Base-by-base conservation (phyloP, 2,888 invertebrate genomes). In the Platynereis dumerilii region DNA sequence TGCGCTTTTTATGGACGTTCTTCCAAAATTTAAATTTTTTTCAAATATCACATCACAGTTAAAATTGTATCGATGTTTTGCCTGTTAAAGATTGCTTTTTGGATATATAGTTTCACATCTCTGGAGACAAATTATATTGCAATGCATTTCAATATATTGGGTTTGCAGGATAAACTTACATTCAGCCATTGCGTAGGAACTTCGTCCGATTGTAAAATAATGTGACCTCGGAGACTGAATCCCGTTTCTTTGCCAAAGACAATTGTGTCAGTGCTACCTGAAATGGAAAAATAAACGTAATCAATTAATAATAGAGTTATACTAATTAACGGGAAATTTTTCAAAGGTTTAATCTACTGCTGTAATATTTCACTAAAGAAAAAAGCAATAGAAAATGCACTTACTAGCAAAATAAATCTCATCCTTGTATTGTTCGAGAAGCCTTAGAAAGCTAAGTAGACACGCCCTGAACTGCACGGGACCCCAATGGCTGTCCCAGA, bases 161-260 rank as follows among this genome's bases (percentile, higher is more conserved):
- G n/a, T n/a, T n/a, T n/a, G n/a, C n/a, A n/a, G n/a, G n/a, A n/a
- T n/a, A n/a, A n/a, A 85, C 90, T 89, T 86, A 94, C 92, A 85
- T 93, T 93, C 66, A 95, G 86, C 96, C 96, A 96, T 85, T 93
- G 94, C 78, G 92, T 90, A 66, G 94, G 87, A 44, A 96, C 96
- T 87, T 96, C 96, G 44, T 93, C 94, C 73, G 93, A 94, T 80
- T 92, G 94, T 0, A 96, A 87, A 87, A 92, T 91, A 10, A 96
- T 90, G 76, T 93, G 91, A 0, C 96, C 96, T 77, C 94, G 92
- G 57, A 95, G 87, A 80, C 92, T 93, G 5, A 96, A 91, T 17
- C 96, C 96, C 2, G 95, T 95, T 76, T 93, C 92, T 74, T 91
- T 91, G 0, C 94, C 93, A 85, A 96, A 91, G 2, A 93, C 91